These are phyloP conservation scores for Drosophila gaucha DNA, from an alignment of 2,888 invertebrate species.

Conservation along the genomic window DNA sequence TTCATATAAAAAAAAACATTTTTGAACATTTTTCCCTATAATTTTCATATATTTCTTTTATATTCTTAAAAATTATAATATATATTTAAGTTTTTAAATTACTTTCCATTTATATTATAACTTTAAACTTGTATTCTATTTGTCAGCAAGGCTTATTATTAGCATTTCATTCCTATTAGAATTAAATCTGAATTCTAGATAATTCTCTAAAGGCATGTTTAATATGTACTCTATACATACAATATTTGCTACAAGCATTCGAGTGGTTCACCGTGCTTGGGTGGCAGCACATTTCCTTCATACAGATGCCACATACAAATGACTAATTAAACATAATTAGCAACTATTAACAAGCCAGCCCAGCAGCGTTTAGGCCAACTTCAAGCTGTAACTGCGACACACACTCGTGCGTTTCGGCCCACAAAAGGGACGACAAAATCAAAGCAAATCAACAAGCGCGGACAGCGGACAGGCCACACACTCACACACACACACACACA, in stretches of 20 bases:
- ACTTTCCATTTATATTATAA: too few relatives aligned
- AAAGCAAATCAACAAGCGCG: slow-evolving; percentile 74
- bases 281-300: slow-evolving; percentile 17
- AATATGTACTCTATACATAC: background rate
- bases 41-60: too few relatives aligned
- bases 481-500: slow-evolving; percentile 5
- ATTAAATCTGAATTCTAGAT: too few relatives aligned
- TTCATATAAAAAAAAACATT: too few relatives aligned
- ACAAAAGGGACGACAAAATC: slow-evolving; percentile 60
- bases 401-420: slow-evolving; percentile 52
- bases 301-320: slow-evolving; percentile 44
- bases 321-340: slow-evolving; percentile 81
- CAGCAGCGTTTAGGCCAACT: slow-evolving; percentile 26
- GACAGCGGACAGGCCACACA: slow-evolving; percentile 7
- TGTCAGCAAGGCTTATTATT: too few relatives aligned
- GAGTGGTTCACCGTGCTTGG: background rate
- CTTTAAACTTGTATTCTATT: too few relatives aligned
- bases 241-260: background rate
- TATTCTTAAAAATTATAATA: too few relatives aligned
- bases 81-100: too few relatives aligned
- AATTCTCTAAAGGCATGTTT: too few relatives aligned
- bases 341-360: slow-evolving; percentile 63
- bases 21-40: too few relatives aligned
- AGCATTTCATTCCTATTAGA: too few relatives aligned
- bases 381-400: slow-evolving; percentile 57